phyloP scores from a whole-genome alignment of 2,113 vertebrate genomes.

The Suncus etruscus region DNA sequence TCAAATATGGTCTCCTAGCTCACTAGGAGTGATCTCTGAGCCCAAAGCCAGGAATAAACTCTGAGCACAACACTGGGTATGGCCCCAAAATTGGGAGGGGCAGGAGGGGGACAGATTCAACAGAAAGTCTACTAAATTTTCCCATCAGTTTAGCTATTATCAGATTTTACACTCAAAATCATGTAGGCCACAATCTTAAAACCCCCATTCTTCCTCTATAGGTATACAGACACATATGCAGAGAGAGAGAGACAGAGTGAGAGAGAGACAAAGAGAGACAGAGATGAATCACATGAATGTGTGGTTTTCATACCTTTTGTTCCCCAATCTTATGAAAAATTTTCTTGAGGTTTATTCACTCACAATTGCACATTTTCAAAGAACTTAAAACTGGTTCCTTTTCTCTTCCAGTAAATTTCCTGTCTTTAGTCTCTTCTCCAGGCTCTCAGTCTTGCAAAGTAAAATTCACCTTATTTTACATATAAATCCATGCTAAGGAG shows the following conservation, averaged over 20 bases:
- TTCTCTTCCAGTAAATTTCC: neutral
- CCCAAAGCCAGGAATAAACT: too few relatives aligned
- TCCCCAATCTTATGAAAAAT: neutral
- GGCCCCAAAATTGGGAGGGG: too few relatives aligned
- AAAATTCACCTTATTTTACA: neutral
- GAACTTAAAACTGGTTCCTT: neutral
- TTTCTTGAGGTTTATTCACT: conserved; percentile 6
- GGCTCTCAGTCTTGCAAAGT: neutral
- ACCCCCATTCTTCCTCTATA: too few relatives aligned
- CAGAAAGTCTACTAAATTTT: neutral
- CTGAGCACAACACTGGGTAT: too few relatives aligned
- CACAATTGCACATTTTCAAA: conserved; percentile 1
- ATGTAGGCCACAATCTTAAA: neutral
- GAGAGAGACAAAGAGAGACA: too few relatives aligned
- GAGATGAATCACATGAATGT: too few relatives aligned
- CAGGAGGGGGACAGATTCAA: too few relatives aligned
- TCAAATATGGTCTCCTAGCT: too few relatives aligned
- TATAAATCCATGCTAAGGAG: neutral
- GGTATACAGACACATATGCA: too few relatives aligned
- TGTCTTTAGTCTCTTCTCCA: neutral
- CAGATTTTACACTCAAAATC: neutral
- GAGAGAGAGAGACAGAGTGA: too few relatives aligned
- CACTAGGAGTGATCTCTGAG: too few relatives aligned
- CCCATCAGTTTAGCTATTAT: neutral
- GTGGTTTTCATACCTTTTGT: neutral